Base-by-base conservation (phyloP, 2,888 invertebrate species). In the Philopedon plagiatum region DNA sequence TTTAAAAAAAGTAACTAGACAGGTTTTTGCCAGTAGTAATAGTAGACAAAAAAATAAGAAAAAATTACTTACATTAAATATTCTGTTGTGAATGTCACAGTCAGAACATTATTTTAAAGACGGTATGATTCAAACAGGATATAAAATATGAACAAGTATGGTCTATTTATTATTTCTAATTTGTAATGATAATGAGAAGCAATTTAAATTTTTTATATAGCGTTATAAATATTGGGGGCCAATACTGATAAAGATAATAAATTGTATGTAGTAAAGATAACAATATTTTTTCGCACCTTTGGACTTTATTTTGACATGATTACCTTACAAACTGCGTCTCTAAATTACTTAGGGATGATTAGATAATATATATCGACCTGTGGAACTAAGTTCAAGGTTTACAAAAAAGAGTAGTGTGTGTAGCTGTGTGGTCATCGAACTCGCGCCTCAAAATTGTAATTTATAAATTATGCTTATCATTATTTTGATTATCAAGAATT, bases 251-350 rank as follows among this genome's bases (percentile, higher is more conserved):
- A 60, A 9, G 23, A 34, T 46, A 18, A 23, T 57, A 29, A 60
- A 60, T 58, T 21, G 32, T 15, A 13, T 56, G 15, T 23, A 26
- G 13, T 56, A 32, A 21, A 37, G 34, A 58, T 60, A 51, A 51
- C 13, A 34, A 26, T 66, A 26, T 66, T 32, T n/a, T n/a, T 54
- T 37, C 9, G 37, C 41, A 68, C 68, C 61, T 68, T 68, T 68
- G 68, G 68, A 68, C 68, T 68, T 54, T 62, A 29, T 51, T 29
- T 51, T 51, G 51, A n/a, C n/a, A 44, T n/a, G n/a, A n/a, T 18
- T 8, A 44, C 15, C 39, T 44, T n/a, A 34, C n/a, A 29, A 29
- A 51, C 29, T 51, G 51, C 51, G 51, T 29, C 15, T 11, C 19
- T 21, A 51, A 51, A 13, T 15, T 26, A 3, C 21, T 49, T n/a